Base-by-base conservation (phyloP, 2,113 vertebrate species). In the Peromyscus maniculatus region DNA sequence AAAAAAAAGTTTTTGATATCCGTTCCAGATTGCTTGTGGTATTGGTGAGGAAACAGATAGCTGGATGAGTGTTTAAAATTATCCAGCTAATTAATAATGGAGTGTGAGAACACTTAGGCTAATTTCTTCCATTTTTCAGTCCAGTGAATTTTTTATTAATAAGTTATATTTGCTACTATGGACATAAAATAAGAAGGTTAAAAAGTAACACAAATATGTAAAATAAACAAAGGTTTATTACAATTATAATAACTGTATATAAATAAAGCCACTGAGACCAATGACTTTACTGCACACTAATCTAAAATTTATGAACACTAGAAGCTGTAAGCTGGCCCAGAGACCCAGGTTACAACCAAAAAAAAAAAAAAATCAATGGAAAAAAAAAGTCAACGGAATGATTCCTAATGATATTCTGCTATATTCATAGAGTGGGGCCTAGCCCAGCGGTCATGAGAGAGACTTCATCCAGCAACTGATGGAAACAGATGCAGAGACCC, bases 131-230 rank as follows among this genome's bases (percentile, higher is more conserved):
- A 77, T 80, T 94, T 94, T 22, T 94, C 59, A 87, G 57, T 46
- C 39, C n/a, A 87, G 49, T 82, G 78, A 92, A 94, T 52, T 89
- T 94, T 57, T 84, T 69, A 69, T 78, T 72, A 24, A n/a, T 64
- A 78, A 91, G 67, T 83, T n/a, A 91, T 91, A 91, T 91, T 91
- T 72, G 6, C 46, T 55, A 49, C 19, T 33, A 43, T 66, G 89
- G 78, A 52, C 91, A 95, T 74, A 92, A 91, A 93, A 89, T 22
- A 78, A 95, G 66, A 78, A 95, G 66, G 52, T 72, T 31, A 66
- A 93, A 77, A 83, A 94, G 28, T 57, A 87, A 59, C 69, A 84
- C 75, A 84, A 39, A 80, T 39, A 71, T 46, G 59, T 72, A 26
- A 22, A 49, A 92, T 78, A 39, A 82, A 80, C 62, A 39, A 82